Evolutionary conservation across 2,888 invertebrate genomes (phyloP).

Genomic region (Azorinus chamasolen): DNA sequence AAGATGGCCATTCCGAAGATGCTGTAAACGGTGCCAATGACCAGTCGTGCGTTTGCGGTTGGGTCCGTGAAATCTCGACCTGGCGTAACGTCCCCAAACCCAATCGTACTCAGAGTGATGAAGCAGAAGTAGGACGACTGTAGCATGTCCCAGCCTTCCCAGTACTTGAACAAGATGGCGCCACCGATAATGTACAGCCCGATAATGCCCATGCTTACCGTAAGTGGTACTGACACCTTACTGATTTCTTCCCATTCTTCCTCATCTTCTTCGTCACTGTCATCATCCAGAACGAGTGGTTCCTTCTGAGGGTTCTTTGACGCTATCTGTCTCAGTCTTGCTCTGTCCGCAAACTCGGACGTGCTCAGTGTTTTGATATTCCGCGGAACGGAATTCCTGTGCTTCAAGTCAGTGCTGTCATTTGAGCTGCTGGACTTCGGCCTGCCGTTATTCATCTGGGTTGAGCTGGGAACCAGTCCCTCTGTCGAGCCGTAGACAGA

Average conservation of each 20-base stretch:
- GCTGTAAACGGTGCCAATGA: slow-evolving; percentile 84
- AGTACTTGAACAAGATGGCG: slow-evolving; percentile 84
- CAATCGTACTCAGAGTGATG: slow-evolving; percentile 86
- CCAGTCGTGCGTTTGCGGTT: slow-evolving; percentile 80
- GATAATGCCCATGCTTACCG: slow-evolving; percentile 81
- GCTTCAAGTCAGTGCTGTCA: not conserved
- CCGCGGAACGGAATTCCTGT: slow-evolving; percentile 39
- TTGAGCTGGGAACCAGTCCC: slow-evolving; percentile 4
- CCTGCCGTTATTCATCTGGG: no score
- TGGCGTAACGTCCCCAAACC: slow-evolving; percentile 85
- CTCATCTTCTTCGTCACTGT: slow-evolving; percentile 84
- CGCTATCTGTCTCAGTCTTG: slow-evolving; percentile 41
- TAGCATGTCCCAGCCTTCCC: slow-evolving; percentile 85
- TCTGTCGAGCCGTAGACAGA: not conserved
- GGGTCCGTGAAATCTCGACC: slow-evolving; percentile 82
- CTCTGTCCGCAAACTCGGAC: slow-evolving; percentile 54
- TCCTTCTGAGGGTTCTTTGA: slow-evolving; percentile 55
- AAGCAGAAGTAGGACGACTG: slow-evolving; percentile 86
- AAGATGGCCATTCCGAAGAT: slow-evolving; percentile 86
- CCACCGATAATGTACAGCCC: slow-evolving; percentile 84
- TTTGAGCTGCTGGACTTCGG: not conserved
- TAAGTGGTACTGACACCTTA: slow-evolving; percentile 85
- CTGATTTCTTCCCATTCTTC: slow-evolving; percentile 84
- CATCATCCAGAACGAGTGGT: slow-evolving; percentile 75
- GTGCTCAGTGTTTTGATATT: slow-evolving; percentile 76